These are phyloP conservation scores for Hydrotaea diabolus DNA, from an alignment of 2,888 invertebrate species.

Conservation along the genomic window DNA sequence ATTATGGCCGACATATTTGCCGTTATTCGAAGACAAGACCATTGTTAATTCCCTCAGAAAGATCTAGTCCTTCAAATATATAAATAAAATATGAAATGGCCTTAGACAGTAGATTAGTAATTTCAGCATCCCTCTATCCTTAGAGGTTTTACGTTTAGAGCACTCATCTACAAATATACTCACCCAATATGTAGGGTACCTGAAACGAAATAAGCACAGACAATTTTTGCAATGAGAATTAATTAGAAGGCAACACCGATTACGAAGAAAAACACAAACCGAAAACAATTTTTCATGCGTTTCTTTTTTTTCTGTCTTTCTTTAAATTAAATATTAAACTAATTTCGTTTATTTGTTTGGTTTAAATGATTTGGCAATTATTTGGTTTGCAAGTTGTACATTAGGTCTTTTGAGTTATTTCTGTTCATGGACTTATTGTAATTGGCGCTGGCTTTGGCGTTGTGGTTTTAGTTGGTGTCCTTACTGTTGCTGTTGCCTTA, in stretches of 20 bases:
- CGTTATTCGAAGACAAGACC: no score
- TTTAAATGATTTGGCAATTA: slow-evolving; percentile 44
- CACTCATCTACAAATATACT: no score
- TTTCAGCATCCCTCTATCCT: no score
- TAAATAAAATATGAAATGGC: no score
- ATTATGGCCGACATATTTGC: no score
- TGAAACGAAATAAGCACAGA: slow-evolving; percentile 2
- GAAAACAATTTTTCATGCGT: slow-evolving; percentile 5
- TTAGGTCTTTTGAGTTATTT: slow-evolving; percentile 5
- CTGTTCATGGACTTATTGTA: neutral
- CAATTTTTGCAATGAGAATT: neutral
- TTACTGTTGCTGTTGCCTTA: slow-evolving; percentile 21
- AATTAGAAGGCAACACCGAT: neutral
- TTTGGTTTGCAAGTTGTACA: neutral
- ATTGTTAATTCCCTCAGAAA: no score
- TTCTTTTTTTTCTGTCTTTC: neutral
- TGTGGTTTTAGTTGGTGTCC: neutral
- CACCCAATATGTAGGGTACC: neutral
- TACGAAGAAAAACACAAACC: neutral
- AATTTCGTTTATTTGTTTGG: neutral
- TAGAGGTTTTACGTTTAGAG: no score
- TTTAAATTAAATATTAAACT: slow-evolving; percentile 8
- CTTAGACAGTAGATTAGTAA: no score
- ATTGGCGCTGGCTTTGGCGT: slow-evolving; percentile 23
- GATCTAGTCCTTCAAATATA: no score